Evolutionary conservation across 2,888 invertebrate genomes (phyloP), one percentile per base, ranked within the genome.

Genomic region (Rutpela maculata): DNA sequence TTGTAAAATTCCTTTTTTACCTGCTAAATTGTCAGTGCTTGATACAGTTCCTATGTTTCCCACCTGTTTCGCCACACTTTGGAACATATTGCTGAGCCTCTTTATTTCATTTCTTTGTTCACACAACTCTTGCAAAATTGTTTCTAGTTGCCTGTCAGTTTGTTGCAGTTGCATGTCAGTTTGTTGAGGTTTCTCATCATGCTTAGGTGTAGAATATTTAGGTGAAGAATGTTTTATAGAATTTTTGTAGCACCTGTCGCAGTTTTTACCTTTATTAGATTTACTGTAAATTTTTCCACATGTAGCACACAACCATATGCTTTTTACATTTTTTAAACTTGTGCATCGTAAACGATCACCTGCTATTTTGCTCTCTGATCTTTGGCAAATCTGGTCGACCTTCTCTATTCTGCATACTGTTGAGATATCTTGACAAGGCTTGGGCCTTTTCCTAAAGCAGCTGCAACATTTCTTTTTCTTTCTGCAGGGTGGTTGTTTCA

Each of bases 141-240:
- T 68, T 17, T 79, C 77, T n/a, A 82, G 76, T 72, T 80, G 77
- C 18, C 77, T 76, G 50, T 74, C 78, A 69, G 81, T 82, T 31
- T 82, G 79, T 66, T 78, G 80, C 1, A 80, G 73, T 67, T 82
- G 81, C 73, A 80, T 66, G 70, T 81, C 78, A 26, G 81, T 69
- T 26, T 26, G 22, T 26, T 26, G 22, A 4, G 22, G 22, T 26
- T 26, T 1, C 4, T 26, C 22, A 26, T 3, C 22, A 26, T 26
- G 4, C 31, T 35, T 35, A 6, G 31, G 31, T 35, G 7, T 0
- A 35, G 7, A 7, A 35, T n/a, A n/a, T n/a, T n/a, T n/a, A n/a
- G n/a, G 22, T 26, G 31, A 7, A 35, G 7, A 9, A 6, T 35
- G 31, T 59, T 22, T 60, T n/a, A 55, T 31, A 31, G 63, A 63